Percentiles rank a stretch among this genome's conserved stretches.
These are phyloP conservation scores for Mystacornis crossleyi DNA, from an alignment of 2,113 vertebrate genomes.

Conservation along the genomic window DNA sequence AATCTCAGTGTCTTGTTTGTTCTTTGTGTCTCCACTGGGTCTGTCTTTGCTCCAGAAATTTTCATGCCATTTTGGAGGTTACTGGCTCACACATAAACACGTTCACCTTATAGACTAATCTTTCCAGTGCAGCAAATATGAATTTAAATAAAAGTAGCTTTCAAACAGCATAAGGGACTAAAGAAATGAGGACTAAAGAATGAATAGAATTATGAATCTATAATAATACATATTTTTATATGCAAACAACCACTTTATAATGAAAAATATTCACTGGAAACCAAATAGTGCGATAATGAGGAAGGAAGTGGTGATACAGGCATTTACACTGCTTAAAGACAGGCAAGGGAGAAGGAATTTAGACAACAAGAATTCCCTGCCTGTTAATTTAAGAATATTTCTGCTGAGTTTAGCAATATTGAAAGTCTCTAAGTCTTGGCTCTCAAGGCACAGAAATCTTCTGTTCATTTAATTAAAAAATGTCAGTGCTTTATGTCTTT, in stretches of 20 bases:
- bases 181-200: background rate
- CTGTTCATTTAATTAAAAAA: background rate
- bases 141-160: constrained; percentile 48
- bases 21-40: background rate
- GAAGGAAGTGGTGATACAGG: background rate
- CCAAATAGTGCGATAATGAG: background rate
- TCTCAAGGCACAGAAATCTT: background rate
- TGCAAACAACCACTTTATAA: background rate
- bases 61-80: background rate
- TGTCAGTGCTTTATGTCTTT: background rate
- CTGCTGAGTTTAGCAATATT: background rate
- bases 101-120: background rate
- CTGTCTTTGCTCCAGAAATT: background rate
- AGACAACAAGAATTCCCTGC: background rate
- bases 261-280: background rate
- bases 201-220: background rate
- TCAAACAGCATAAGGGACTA: background rate
- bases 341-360: background rate
- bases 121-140: constrained; percentile 29
- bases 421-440: background rate
- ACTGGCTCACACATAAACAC: background rate
- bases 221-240: constrained; percentile 18
- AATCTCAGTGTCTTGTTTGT: background rate
- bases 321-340: background rate
- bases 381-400: background rate